Percentiles rank a stretch among this genome's conserved stretches.
Evolutionary conservation across 2,797 vertebrate genomes (phyloP).

Genomic region (Threskiornis aethiopicus): DNA sequence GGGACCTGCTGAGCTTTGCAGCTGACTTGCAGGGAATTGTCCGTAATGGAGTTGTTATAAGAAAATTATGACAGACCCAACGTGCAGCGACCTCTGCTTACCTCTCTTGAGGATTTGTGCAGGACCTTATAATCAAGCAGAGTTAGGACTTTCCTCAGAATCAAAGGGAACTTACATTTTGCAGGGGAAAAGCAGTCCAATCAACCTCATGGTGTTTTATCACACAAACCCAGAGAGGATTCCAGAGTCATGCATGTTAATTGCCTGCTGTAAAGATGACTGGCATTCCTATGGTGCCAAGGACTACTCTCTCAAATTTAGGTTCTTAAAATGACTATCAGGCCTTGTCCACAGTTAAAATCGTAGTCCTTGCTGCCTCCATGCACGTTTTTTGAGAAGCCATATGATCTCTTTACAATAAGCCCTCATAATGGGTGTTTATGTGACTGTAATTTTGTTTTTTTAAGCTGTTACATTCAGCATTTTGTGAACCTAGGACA

Average conservation of each 20-base stretch:
- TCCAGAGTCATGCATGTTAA: conserved; percentile 59
- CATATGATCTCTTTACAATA: neutral
- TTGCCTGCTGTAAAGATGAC: conserved; percentile 6
- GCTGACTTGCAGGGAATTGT: conserved; percentile 58
- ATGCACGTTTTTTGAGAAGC: neutral
- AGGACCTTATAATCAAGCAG: conserved; percentile 46
- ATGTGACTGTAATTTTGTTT: neutral
- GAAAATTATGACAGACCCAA: conserved; percentile 46
- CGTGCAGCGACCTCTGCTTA: conserved; percentile 49
- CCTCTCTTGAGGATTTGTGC: conserved; percentile 50
- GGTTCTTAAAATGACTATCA: neutral
- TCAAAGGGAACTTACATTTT: conserved; percentile 52
- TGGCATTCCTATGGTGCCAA: neutral
- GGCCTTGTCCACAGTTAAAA: neutral
- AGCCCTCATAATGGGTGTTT: neutral
- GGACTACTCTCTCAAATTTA: neutral
- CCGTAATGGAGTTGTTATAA: conserved; percentile 47
- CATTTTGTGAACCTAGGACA: neutral
- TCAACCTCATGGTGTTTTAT: conserved; percentile 52
- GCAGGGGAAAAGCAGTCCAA: conserved; percentile 13
- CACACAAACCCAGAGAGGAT: conserved; percentile 55
- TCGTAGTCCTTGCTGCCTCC: neutral
- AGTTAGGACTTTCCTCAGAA: conserved; percentile 48
- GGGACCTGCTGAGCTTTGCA: conserved; percentile 47
- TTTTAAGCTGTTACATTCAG: neutral